Percentiles rank a stretch among this genome's conserved stretches.
phyloP scores from a whole-genome alignment of 2,797 vertebrate species.

The Cetoscarus ocellatus region DNA sequence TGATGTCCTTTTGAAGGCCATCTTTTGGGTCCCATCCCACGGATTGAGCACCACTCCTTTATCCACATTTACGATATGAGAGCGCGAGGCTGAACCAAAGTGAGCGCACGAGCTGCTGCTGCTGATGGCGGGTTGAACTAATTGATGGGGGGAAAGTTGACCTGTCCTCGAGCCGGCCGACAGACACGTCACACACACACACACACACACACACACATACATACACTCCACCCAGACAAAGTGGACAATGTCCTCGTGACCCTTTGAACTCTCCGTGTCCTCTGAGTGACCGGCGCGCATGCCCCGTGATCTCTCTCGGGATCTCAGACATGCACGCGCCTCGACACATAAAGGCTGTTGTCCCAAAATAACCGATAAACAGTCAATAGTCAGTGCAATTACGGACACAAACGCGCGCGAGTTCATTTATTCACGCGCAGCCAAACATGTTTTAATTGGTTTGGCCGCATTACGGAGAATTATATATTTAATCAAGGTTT shows the following conservation, averaged over 20 bases:
- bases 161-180: conserved; percentile 72
- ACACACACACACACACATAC: conserved; percentile 27
- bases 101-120: conserved; percentile 18
- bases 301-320: conserved; percentile 1
- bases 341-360: not conserved
- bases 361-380: not conserved
- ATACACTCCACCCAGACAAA: conserved; percentile 77
- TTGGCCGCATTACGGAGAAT: no score
- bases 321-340: conserved; percentile 18
- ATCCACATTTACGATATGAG: conserved; percentile 26
- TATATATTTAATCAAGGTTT: no score
- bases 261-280: conserved; percentile 72
- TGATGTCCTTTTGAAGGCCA: no score
- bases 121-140: conserved; percentile 47
- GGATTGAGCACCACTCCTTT: not conserved
- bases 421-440: not conserved
- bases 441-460: no score
- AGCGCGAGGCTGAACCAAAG: conserved; percentile 8
- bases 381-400: not conserved
- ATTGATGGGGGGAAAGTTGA: conserved; percentile 85
- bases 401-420: not conserved
- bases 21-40: no score
- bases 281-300: conserved; percentile 64
- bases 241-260: conserved; percentile 77
- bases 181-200: conserved; percentile 44